Percentiles rank a stretch among this genome's conserved stretches.
phyloP scores from a whole-genome alignment of 1,140 invertebrate species.

The Zaprionus kolodkinae region DNA sequence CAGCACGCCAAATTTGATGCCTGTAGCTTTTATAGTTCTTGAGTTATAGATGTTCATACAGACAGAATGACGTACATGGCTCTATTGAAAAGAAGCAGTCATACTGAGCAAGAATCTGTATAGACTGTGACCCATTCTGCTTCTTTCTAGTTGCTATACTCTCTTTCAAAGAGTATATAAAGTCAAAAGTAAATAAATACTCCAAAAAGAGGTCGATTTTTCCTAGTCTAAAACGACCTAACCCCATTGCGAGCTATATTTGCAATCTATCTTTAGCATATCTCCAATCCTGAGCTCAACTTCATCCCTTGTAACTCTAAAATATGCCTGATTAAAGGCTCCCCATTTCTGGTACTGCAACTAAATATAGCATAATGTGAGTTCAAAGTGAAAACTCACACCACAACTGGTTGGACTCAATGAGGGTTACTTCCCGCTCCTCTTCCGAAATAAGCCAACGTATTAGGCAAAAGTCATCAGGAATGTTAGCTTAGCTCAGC shows the following conservation, averaged over 20 bases:
- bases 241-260: not conserved
- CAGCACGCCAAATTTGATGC: too few species aligned
- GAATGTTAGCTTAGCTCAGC: not conserved
- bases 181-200: too few species aligned
- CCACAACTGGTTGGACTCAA: not conserved
- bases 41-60: too few species aligned
- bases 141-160: too few species aligned
- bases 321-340: not conserved
- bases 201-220: too few species aligned
- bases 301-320: not conserved
- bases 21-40: too few species aligned
- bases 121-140: too few species aligned
- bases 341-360: not conserved
- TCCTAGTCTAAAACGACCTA: too few species aligned
- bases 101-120: too few species aligned
- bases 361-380: not conserved
- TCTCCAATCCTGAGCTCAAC: not conserved
- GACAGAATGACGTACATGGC: too few species aligned
- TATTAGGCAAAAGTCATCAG: conserved; percentile 3
- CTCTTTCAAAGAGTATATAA: too few species aligned
- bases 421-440: not conserved
- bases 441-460: not conserved
- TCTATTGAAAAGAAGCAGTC: too few species aligned
- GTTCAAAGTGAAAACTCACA: not conserved
- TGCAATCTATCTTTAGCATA: not conserved